Conservation (phyloP, 2,888 invertebrate genomes). For the Rhaphigaster nebulosa region DNA sequence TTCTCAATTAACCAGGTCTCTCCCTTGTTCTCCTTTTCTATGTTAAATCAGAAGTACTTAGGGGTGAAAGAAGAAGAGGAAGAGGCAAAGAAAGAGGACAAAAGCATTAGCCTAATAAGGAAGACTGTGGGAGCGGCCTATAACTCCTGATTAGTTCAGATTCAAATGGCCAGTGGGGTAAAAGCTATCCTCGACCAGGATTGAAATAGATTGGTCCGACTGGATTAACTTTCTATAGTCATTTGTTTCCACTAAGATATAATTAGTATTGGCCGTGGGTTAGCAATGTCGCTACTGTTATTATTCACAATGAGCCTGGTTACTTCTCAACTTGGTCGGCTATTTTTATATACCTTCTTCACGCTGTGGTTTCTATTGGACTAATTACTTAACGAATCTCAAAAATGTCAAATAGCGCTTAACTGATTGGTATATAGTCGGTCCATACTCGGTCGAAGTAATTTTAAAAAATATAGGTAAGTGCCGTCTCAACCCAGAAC, state of each 20-base stretch:
- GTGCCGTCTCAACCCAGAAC: too few relatives aligned
- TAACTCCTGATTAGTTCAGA: neutral
- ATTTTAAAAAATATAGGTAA: too few relatives aligned
- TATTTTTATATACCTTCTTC: neutral
- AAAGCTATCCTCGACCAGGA: neutral
- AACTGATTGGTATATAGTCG: too few relatives aligned
- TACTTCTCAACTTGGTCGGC: neutral
- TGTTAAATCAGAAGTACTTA: neutral
- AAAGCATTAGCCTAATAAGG: slow-evolving; percentile 18
- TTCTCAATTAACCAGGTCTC: neutral
- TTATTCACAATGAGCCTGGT: neutral
- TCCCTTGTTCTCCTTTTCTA: neutral
- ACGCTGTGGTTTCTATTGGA: neutral
- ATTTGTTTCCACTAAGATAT: slow-evolving; percentile 37
- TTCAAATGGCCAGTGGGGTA: neutral
- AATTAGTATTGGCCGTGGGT: neutral
- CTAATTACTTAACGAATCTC: neutral
- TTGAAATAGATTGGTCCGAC: neutral
- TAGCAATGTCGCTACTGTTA: neutral
- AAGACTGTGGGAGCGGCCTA: neutral
- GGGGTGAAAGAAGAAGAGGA: neutral
- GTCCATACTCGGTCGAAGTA: too few relatives aligned
- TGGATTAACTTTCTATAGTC: neutral
- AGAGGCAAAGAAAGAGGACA: neutral
- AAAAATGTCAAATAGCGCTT: too few relatives aligned